Evolutionary conservation across 2,888 invertebrate genomes (phyloP).

Genomic region (Alsophila aescularia): DNA sequence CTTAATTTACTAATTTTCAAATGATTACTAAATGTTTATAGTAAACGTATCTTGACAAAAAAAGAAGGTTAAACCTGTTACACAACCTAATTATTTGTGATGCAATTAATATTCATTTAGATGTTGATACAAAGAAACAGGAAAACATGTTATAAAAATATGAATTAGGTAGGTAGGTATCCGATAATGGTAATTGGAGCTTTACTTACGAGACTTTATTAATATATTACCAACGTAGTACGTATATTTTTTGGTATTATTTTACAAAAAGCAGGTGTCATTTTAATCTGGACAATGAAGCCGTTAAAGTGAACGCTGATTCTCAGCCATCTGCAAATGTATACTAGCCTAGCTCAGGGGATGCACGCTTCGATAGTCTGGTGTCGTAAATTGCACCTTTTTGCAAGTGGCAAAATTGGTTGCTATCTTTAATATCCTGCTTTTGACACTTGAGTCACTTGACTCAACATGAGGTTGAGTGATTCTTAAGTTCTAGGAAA

Average conservation of each 20-base stretch:
- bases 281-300: slow-evolving; percentile 52
- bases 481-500: background rate
- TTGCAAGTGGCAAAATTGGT: slow-evolving; percentile 18
- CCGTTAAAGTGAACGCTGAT: slow-evolving; percentile 53
- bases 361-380: slow-evolving; percentile 46
- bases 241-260: slow-evolving; percentile 34
- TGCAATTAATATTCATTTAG: background rate
- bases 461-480: background rate
- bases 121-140: background rate
- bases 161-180: background rate
- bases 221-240: too few relatives aligned
- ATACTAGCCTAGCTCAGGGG: slow-evolving; percentile 41
- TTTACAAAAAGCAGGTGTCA: slow-evolving; percentile 49
- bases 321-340: slow-evolving; percentile 53
- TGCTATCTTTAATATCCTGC: slow-evolving; percentile 12
- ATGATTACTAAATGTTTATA: background rate
- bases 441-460: background rate
- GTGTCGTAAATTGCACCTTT: slow-evolving; percentile 26
- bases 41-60: background rate
- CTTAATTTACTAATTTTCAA: too few relatives aligned
- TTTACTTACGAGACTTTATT: too few relatives aligned
- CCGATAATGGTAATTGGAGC: too few relatives aligned
- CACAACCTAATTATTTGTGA: slow-evolving; percentile 16
- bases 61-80: background rate
- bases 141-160: background rate